These are phyloP conservation scores for Augochlora pura DNA, from an alignment of 1,140 invertebrate genomes.

Conservation along the genomic window DNA sequence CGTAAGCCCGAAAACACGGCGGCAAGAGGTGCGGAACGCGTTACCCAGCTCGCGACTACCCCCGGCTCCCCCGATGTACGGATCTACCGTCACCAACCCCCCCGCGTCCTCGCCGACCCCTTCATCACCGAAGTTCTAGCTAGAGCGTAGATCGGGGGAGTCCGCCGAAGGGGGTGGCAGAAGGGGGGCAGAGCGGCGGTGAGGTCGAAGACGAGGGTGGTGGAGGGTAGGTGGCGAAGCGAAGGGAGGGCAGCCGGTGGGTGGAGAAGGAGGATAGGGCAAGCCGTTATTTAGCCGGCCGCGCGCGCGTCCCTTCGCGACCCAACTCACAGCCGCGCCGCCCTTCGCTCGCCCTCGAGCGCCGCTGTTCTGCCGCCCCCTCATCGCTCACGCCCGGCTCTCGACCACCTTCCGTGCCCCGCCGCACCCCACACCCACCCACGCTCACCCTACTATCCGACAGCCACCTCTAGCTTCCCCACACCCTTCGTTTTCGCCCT, in stretches of 20 bases:
- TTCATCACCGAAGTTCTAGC: constrained; percentile 41
- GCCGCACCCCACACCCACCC: constrained; percentile 24
- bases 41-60: constrained; percentile 13
- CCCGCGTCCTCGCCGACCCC: constrained; percentile 4
- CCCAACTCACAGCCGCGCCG: constrained; percentile 64
- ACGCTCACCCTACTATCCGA: constrained; percentile 35
- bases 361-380: constrained; percentile 59
- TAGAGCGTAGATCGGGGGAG: constrained; percentile 46
- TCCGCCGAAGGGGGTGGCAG: too few species aligned
- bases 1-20: constrained; percentile 65
- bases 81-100: constrained; percentile 4
- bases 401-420: constrained; percentile 30
- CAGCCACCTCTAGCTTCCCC: constrained; percentile 47
- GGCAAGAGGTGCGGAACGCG: constrained; percentile 41
- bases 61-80: constrained; percentile 14
- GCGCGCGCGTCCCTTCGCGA: constrained; percentile 66
- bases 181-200: not conserved
- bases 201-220: constrained; percentile 53
- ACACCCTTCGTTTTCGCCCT: constrained; percentile 32
- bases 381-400: constrained; percentile 57
- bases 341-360: constrained; percentile 62
- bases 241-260: constrained; percentile 20
- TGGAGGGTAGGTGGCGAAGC: constrained; percentile 24
- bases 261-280: constrained; percentile 70
- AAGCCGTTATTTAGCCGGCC: constrained; percentile 76